phyloP scores from a whole-genome alignment of 1,140 invertebrate genomes.

The Cydia amplana region DNA sequence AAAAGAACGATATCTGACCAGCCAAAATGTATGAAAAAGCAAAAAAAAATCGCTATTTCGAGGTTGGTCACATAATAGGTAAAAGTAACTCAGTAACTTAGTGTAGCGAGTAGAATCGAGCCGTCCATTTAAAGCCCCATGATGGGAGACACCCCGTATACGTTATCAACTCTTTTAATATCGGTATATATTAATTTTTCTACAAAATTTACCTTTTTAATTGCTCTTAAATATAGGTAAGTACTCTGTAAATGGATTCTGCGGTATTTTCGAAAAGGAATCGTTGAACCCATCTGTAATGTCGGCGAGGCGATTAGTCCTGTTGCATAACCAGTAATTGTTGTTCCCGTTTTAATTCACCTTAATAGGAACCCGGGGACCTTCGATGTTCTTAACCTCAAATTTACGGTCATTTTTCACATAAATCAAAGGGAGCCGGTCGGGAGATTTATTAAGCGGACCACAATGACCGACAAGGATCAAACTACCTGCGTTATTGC shows the following conservation, averaged over 20 bases:
- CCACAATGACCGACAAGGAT: constrained; percentile 52
- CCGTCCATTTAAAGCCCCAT: too few species aligned
- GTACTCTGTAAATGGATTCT: not conserved
- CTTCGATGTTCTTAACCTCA: constrained; percentile 65
- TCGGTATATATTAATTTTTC: not conserved
- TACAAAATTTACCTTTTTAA: not conserved
- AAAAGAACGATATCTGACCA: too few species aligned
- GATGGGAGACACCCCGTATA: too few species aligned
- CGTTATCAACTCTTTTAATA: too few species aligned
- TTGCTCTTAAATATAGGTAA: not conserved
- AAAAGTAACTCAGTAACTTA: too few species aligned
- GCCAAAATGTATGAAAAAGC: too few species aligned
- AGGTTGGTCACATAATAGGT: too few species aligned
- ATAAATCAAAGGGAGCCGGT: constrained; percentile 76
- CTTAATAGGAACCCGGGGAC: constrained; percentile 35
- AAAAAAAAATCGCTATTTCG: too few species aligned
- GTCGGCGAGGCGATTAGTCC: not conserved
- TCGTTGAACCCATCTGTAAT: not conserved
- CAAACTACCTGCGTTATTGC: constrained; percentile 55
- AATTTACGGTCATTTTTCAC: constrained; percentile 79
- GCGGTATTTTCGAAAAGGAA: not conserved
- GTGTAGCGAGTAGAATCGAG: too few species aligned
- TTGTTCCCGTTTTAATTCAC: constrained; percentile 28
- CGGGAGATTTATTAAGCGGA: constrained; percentile 71
- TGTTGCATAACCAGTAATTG: constrained; percentile 26